phyloP scores from a whole-genome alignment of 2,888 invertebrate genomes.

The Luperina nickerlii region DNA sequence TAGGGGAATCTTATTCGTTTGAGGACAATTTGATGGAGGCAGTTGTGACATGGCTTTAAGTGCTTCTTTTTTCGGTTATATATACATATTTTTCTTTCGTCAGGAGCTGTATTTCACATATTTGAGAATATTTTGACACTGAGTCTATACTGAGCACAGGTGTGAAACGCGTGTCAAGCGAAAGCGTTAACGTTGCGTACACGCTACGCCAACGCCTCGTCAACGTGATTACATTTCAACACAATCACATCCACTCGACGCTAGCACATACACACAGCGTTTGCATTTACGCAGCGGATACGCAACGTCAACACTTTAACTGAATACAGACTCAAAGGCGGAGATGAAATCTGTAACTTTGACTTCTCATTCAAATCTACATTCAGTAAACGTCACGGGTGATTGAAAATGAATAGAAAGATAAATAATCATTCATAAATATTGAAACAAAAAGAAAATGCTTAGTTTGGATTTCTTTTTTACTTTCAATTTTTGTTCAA shows the following conservation, averaged over 20 bases:
- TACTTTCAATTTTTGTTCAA: neutral
- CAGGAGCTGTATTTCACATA: neutral
- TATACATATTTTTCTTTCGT: neutral
- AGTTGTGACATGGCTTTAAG: slow-evolving; percentile 9
- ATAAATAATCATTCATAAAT: neutral
- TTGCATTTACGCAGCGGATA: neutral
- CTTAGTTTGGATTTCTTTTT: too few species aligned
- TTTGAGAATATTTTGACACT: neutral
- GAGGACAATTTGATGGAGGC: slow-evolving; percentile 44
- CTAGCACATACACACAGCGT: neutral
- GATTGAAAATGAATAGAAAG: neutral
- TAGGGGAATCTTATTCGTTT: slow-evolving; percentile 62
- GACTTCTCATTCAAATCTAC: neutral
- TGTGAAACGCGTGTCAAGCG: neutral
- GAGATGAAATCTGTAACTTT: neutral
- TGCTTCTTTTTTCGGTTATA: neutral
- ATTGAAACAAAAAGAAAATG: neutral
- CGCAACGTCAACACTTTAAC: neutral
- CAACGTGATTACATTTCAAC: neutral
- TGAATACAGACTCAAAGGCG: neutral
- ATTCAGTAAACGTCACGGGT: neutral
- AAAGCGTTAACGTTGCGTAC: neutral
- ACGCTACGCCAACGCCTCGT: neutral
- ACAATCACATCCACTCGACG: neutral
- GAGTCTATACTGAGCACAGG: neutral